Evolutionary conservation across 2,797 vertebrate genomes (phyloP).

Genomic region (Hephaestus fuliginosus): DNA sequence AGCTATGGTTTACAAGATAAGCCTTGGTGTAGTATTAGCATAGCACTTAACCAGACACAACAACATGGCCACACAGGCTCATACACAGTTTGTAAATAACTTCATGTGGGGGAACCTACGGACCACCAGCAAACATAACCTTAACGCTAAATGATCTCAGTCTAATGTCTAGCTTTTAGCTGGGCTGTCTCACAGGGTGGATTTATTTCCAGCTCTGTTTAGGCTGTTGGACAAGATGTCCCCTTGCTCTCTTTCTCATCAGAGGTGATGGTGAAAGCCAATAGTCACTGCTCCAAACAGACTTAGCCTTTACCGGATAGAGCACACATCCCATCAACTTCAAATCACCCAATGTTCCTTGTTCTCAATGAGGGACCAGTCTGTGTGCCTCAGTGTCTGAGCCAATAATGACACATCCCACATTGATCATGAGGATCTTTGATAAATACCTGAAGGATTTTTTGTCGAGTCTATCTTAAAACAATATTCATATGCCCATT

Average conservation of each 20-base stretch:
- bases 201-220: neutral
- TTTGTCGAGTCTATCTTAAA: neutral
- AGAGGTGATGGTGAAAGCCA: slow-evolving; percentile 9
- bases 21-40: neutral
- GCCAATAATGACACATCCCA: neutral
- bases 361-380: neutral
- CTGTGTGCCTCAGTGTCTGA: neutral
- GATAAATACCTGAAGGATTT: neutral
- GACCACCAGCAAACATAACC: neutral
- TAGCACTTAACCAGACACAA: neutral
- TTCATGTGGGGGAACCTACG: slow-evolving; percentile 9
- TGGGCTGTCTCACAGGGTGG: neutral
- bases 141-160: neutral
- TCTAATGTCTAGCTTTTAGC: neutral
- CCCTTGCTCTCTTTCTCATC: neutral
- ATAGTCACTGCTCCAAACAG: slow-evolving; percentile 1
- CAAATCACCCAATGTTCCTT: slow-evolving; percentile 5
- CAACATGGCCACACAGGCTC: slow-evolving; percentile 32
- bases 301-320: slow-evolving; percentile 4
- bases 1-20: slow-evolving; percentile 6
- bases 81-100: neutral
- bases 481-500: neutral
- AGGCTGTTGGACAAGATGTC: slow-evolving; percentile 7
- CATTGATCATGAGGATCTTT: neutral
- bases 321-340: neutral